Conservation (phyloP, 2,888 invertebrate genomes). For the Callyntrura sp. region DNA sequence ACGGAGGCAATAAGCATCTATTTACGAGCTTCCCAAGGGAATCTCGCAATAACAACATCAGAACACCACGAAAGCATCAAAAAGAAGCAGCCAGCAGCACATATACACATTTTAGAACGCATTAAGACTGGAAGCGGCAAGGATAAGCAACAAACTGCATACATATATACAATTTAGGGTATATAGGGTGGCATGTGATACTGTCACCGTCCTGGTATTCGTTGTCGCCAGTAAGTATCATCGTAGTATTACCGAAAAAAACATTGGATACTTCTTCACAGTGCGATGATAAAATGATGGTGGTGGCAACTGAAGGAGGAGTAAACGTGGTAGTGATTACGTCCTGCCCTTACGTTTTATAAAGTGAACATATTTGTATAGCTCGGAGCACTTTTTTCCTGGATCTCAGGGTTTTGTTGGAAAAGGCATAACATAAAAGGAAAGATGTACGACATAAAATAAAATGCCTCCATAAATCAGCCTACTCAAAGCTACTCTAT, state of each 20-base stretch:
- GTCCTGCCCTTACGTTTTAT: constrained; percentile 21
- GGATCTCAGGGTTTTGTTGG: constrained; percentile 5
- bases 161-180: not conserved
- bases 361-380: constrained; percentile 37
- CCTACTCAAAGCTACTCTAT: constrained; percentile 24
- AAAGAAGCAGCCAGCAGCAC: not conserved
- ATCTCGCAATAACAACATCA: constrained; percentile 30
- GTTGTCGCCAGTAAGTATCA: not conserved
- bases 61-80: constrained; percentile 2
- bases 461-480: constrained; percentile 77
- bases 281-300: not conserved
- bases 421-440: constrained; percentile 68
- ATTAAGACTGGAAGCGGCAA: not conserved
- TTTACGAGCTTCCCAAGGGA: constrained; percentile 54
- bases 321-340: constrained; percentile 26
- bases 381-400: constrained; percentile 35
- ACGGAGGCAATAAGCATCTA: constrained; percentile 65
- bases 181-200: not conserved
- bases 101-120: constrained; percentile 1
- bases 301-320: not conserved
- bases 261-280: not conserved
- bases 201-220: not conserved
- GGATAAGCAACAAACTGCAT: not conserved
- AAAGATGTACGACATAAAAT: constrained; percentile 76
- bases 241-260: constrained; percentile 10